A percentile compares a stretch with the other conserved stretches of the same genome.
These are phyloP conservation scores for Hipposideros larvatus DNA, from an alignment of 2,797 vertebrate species.

Conservation along the genomic window DNA sequence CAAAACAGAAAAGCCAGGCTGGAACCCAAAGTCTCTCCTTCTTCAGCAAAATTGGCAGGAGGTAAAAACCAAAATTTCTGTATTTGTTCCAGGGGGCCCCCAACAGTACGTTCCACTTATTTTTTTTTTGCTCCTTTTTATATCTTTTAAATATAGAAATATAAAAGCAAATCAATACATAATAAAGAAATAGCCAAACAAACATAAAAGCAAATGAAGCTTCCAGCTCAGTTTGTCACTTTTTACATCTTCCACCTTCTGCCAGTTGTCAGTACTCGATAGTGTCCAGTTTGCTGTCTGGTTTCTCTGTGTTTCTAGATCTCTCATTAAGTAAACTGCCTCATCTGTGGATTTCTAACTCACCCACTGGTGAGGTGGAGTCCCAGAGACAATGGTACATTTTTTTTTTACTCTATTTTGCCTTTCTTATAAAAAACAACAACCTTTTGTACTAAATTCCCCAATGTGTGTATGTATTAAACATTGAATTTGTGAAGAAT, in stretches of 20 bases:
- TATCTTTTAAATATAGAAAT: slow-evolving; percentile 40
- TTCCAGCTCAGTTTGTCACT: neutral
- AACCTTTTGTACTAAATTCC: neutral
- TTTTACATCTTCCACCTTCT: neutral
- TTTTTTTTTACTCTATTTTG: neutral
- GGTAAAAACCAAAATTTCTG: slow-evolving; percentile 10
- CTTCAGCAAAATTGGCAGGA: neutral
- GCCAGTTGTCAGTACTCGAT: neutral
- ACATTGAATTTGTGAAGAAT: neutral
- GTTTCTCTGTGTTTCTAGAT: neutral
- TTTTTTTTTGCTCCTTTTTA: slow-evolving; percentile 25
- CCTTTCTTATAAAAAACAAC: slow-evolving; percentile 2
- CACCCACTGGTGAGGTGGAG: neutral
- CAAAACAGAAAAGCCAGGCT: neutral
- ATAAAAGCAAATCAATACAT: neutral
- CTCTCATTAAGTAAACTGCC: neutral
- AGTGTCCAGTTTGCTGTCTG: neutral
- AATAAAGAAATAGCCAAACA: neutral
- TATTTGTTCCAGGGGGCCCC: neutral
- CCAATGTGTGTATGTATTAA: neutral
- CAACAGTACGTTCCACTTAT: neutral
- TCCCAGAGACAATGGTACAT: neutral
- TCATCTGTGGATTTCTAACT: neutral
- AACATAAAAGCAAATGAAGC: neutral
- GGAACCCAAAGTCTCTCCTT: neutral